Evolutionary conservation across 2,113 vertebrate species (phyloP), one percentile per base, ranked within the genome.

Genomic region (Sceloporus undulatus): DNA sequence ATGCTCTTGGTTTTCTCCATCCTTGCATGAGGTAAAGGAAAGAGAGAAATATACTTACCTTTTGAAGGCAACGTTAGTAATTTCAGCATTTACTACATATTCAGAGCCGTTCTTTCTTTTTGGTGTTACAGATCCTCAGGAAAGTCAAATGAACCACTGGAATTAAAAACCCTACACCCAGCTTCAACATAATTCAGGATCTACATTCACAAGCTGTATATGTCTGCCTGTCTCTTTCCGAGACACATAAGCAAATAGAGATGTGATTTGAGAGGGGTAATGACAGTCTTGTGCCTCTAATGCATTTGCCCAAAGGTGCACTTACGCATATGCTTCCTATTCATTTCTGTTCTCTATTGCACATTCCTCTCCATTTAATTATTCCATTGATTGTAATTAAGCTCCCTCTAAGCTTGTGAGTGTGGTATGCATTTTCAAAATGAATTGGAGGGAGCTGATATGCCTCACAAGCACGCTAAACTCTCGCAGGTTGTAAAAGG

Each of bases 371-470:
- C 91, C 91, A 93, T 87, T 90, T 95, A 95, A 95, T 95, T 95
- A 94, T 94, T 94, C 92, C 91, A 91, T 59, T 94, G 95, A 95
- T 94, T 95, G 91, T 93, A 94, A 96, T 96, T 96, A 95, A 92
- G 90, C 84, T 93, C 90, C 68, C 78, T 93, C 88, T 94, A 95
- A 94, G 86, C 89, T 84, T 91, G 82, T 83, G 85, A 93, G 56
- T 91, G 78, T 89, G 90, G 85, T 93, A 74, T 91, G 88, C 85
- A 90, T 94, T 95, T 94, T 95, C 80, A 91, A 95, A 95, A 93
- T 90, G 94, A 94, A 92, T 91, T 86, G 23, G 90, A 94, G 82
- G 79, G 88, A 89, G 80, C 88, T 85, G 92, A 89, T 92, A 92
- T 74, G 75, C 29, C 90, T 90, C 88, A 74, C 87, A 93, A 91